phyloP scores from a whole-genome alignment of 1,140 invertebrate genomes.

The Caenorhabditis latens region DNA sequence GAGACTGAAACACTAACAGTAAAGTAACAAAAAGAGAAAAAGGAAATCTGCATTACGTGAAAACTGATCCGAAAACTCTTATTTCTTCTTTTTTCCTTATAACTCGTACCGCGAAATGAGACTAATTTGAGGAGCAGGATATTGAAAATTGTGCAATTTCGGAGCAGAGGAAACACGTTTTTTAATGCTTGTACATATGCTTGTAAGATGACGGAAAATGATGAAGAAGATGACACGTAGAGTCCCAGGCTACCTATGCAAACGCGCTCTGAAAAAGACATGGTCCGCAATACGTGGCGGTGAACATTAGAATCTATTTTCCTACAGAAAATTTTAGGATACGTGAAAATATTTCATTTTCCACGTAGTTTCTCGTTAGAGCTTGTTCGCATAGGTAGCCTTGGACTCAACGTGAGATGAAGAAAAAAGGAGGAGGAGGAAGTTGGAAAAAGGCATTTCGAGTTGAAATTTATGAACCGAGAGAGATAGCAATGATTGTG shows the following conservation, averaged over 20 bases:
- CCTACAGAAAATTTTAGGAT: too few species aligned
- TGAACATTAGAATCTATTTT: too few species aligned
- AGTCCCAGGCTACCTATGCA: too few species aligned
- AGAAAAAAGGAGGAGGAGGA: neutral
- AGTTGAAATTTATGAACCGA: too few species aligned
- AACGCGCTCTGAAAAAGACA: too few species aligned
- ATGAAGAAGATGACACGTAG: neutral
- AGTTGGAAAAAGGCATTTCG: neutral
- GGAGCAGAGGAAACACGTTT: neutral
- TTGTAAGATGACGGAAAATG: neutral
- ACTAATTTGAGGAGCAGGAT: slow-evolving; percentile 26
- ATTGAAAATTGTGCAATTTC: slow-evolving; percentile 27
- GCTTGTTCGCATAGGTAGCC: too few species aligned
- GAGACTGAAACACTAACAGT: neutral
- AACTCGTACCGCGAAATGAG: neutral
- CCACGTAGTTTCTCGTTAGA: too few species aligned
- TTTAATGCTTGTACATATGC: neutral
- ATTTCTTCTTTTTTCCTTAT: neutral
- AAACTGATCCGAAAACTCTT: slow-evolving; percentile 29
- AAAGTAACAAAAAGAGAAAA: neutral
- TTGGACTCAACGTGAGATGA: too few species aligned
- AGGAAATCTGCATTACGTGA: neutral
- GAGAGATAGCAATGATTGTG: too few species aligned
- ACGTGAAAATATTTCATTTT: too few species aligned
- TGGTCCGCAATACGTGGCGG: too few species aligned